Percentiles rank a stretch among this genome's conserved stretches.
Evolutionary conservation across 2,797 vertebrate species (phyloP).

Genomic region (Microhierax caerulescens): DNA sequence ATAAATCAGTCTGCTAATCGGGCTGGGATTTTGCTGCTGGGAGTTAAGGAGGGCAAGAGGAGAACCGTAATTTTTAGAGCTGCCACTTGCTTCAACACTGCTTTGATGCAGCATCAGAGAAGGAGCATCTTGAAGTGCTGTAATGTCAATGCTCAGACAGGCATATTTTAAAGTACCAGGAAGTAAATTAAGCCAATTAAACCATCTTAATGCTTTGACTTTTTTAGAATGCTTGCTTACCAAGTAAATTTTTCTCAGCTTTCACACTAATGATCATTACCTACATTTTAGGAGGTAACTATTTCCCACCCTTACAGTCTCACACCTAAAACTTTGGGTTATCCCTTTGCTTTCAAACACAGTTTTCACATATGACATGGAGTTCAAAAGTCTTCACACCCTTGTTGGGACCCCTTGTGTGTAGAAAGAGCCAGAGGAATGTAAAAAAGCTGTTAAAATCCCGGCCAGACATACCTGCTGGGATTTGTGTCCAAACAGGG

Average conservation of each 20-base stretch:
- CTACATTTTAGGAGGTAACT: background rate
- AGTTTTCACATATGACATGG: background rate
- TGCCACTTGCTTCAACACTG: slow-evolving; percentile 54
- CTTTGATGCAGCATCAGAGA: slow-evolving; percentile 62
- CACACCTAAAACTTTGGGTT: background rate
- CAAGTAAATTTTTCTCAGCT: slow-evolving; percentile 41
- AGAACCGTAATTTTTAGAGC: slow-evolving; percentile 69
- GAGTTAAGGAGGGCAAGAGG: slow-evolving; percentile 71
- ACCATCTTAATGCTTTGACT: slow-evolving; percentile 40
- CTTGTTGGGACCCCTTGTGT: background rate
- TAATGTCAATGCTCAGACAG: slow-evolving; percentile 58
- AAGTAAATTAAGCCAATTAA: slow-evolving; percentile 72
- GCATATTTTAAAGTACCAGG: slow-evolving; percentile 68
- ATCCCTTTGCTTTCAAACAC: background rate
- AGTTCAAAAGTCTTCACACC: background rate
- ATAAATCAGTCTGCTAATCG: slow-evolving; percentile 73
- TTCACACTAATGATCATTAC: background rate
- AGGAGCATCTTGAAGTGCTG: slow-evolving; percentile 34
- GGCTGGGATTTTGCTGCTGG: slow-evolving; percentile 71
- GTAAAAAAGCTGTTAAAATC: background rate
- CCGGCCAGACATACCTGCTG: background rate
- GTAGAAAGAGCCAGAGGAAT: background rate
- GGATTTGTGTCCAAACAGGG: background rate
- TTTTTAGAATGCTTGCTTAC: slow-evolving; percentile 33
- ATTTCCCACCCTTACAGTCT: background rate